Evolutionary conservation across 2,888 invertebrate species (phyloP).

Genomic region (Gerris lacustris): DNA sequence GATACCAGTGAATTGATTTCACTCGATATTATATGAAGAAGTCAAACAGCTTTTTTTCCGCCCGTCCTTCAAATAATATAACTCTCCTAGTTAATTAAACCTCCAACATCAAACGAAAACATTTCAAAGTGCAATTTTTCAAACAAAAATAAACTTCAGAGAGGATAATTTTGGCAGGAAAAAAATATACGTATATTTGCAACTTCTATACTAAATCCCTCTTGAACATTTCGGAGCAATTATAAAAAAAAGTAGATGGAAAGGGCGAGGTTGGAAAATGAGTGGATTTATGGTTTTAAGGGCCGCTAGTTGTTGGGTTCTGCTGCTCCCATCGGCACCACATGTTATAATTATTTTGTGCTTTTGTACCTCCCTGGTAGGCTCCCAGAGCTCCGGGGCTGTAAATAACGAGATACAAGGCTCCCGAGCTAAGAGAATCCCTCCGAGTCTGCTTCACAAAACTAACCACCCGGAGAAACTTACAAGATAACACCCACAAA

Average conservation of each 20-base stretch:
- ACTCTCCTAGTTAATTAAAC: too few relatives aligned
- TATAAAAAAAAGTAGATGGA: background rate
- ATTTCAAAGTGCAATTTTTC: too few relatives aligned
- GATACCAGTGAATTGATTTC: too few relatives aligned
- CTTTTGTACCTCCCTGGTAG: background rate
- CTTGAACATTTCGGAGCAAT: background rate
- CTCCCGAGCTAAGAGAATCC: background rate
- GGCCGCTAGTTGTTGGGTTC: background rate
- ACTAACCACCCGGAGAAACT: background rate
- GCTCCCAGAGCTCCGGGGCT: background rate
- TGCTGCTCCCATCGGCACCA: background rate
- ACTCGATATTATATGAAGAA: too few relatives aligned
- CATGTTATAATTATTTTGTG: constrained; percentile 5
- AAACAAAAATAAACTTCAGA: too few relatives aligned
- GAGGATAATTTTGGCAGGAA: too few relatives aligned
- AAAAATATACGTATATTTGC: too few relatives aligned
- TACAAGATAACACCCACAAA: background rate
- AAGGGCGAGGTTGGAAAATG: background rate
- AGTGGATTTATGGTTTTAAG: background rate
- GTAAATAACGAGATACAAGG: background rate
- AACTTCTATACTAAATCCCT: too few relatives aligned
- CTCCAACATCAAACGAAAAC: too few relatives aligned
- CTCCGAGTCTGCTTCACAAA: background rate
- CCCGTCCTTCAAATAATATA: too few relatives aligned
- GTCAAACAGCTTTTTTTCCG: too few relatives aligned